A percentile compares a stretch with the other conserved stretches of the same genome.
phyloP scores from a whole-genome alignment of 2,113 vertebrate genomes.

The Mesitornis unicolor region DNA sequence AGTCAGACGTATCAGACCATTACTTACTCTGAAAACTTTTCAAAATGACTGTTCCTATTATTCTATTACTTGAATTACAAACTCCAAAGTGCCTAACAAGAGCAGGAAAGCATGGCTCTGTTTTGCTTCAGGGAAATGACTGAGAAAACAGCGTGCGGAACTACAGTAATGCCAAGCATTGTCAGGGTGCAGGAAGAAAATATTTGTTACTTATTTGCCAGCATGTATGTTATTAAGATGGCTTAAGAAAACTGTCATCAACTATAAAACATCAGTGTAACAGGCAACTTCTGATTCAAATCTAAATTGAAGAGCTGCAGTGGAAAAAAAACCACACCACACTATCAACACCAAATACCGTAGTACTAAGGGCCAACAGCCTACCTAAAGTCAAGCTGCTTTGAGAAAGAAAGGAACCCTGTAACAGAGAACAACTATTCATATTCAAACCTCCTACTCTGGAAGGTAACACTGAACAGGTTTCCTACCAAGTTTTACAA shows the following conservation, averaged over 20 bases:
- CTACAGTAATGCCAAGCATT: neutral
- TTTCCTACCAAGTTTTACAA: neutral
- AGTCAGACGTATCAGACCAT: neutral
- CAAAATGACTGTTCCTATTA: neutral
- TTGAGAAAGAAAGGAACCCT: neutral
- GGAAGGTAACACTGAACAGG: neutral
- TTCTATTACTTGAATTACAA: neutral
- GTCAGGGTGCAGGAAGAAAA: fast-evolving
- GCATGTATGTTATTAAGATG: neutral
- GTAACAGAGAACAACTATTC: neutral
- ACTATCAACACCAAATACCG: neutral
- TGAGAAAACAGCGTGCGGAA: neutral
- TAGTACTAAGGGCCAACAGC: neutral
- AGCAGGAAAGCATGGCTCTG: neutral
- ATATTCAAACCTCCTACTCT: neutral
- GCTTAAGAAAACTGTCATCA: neutral
- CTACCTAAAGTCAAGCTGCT: neutral
- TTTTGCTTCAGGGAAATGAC: neutral
- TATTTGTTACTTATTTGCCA: neutral
- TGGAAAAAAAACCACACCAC: too few species aligned
- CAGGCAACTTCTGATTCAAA: neutral
- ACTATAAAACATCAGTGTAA: neutral
- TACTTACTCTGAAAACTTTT: neutral
- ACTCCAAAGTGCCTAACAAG: neutral
- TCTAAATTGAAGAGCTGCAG: too few species aligned